Percentiles rank a stretch among this genome's conserved stretches.
phyloP scores from a whole-genome alignment of 2,888 invertebrate genomes.

The Bursaphelenchus okinawaensis region DNA sequence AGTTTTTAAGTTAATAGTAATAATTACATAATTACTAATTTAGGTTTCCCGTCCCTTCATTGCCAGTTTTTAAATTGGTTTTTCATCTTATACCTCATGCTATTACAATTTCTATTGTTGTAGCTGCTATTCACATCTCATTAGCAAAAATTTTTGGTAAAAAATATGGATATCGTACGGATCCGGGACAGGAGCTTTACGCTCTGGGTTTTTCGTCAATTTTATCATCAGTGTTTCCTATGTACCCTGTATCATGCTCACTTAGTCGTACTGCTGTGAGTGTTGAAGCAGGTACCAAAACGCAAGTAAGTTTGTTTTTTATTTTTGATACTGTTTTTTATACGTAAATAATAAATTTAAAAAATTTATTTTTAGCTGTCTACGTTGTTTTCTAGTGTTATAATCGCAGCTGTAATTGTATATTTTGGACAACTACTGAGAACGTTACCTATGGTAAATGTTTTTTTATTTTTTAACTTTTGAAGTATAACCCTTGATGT shows the following conservation, averaged over 20 bases:
- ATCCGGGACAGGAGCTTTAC: slow-evolving; percentile 60
- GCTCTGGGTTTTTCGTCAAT: slow-evolving; percentile 64
- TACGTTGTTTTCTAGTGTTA: slow-evolving; percentile 71
- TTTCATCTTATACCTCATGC: slow-evolving; percentile 55
- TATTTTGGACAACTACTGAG: slow-evolving; percentile 79
- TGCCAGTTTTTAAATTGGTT: slow-evolving; percentile 42
- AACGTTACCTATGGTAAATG: slow-evolving; percentile 71
- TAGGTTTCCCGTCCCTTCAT: slow-evolving; percentile 38
- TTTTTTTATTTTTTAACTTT: too few relatives aligned
- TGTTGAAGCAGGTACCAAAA: slow-evolving; percentile 77
- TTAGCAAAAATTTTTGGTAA: slow-evolving; percentile 61
- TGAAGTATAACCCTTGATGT: too few relatives aligned
- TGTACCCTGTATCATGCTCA: slow-evolving; percentile 61
- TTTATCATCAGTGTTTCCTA: slow-evolving; percentile 64
- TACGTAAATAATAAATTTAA: neutral
- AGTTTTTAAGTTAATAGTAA: too few relatives aligned
- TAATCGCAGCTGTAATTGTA: slow-evolving; percentile 74
- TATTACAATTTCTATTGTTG: slow-evolving; percentile 60
- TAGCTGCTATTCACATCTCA: slow-evolving; percentile 61
- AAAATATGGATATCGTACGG: slow-evolving; percentile 60
- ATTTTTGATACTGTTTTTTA: neutral
- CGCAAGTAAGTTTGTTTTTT: slow-evolving; percentile 64
- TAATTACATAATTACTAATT: neutral
- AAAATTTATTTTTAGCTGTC: slow-evolving; percentile 61
- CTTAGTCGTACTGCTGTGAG: slow-evolving; percentile 68